phyloP scores from a whole-genome alignment of 2,888 invertebrate species.

The Mimumesa dahlbomi region DNA sequence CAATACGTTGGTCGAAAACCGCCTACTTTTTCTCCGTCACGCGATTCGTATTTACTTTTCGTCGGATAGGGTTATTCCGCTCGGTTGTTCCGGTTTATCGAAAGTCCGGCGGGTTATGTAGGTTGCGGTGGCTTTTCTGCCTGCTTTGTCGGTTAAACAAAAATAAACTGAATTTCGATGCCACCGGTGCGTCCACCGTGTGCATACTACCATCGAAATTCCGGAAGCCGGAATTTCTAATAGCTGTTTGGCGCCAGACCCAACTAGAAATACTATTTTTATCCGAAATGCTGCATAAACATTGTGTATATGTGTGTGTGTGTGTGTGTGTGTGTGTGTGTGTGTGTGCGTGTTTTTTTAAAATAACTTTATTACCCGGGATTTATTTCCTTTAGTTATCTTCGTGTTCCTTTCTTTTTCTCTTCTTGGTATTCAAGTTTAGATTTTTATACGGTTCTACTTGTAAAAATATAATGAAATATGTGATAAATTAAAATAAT shows the following conservation, averaged over 20 bases:
- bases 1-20: too few relatives aligned
- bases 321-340: too few relatives aligned
- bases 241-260: background rate
- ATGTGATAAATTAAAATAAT: too few relatives aligned
- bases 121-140: background rate
- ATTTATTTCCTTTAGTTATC: too few relatives aligned
- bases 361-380: too few relatives aligned
- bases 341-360: too few relatives aligned
- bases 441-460: too few relatives aligned
- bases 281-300: background rate
- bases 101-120: background rate
- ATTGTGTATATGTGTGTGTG: too few relatives aligned
- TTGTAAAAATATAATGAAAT: too few relatives aligned
- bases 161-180: constrained; percentile 9
- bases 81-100: constrained; percentile 5
- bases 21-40: too few relatives aligned
- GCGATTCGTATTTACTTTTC: background rate
- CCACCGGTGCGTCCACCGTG: background rate
- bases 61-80: background rate
- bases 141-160: background rate
- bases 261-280: background rate
- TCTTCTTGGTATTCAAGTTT: too few relatives aligned
- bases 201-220: background rate
- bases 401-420: too few relatives aligned
- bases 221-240: constrained; percentile 10